Percentiles rank a stretch among this genome's conserved stretches.
These are phyloP conservation scores for Holacanthella duospinosa DNA, from an alignment of 2,888 invertebrate species.

Conservation along the genomic window DNA sequence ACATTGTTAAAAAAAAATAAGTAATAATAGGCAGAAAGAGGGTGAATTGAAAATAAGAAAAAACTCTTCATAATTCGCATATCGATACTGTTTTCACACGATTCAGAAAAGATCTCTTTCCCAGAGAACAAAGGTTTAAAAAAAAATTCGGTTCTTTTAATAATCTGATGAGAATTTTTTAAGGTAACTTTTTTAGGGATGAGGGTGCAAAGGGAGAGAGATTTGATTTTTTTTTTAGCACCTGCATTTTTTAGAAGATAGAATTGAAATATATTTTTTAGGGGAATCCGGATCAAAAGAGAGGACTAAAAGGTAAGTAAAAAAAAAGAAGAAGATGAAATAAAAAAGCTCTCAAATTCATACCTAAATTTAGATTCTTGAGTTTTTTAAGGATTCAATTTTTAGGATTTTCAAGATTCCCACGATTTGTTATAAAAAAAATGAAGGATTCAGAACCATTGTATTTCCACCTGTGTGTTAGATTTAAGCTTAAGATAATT, in stretches of 20 bases:
- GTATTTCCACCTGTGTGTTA: no score
- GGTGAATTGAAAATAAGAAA: neutral
- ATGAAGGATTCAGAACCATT: no score
- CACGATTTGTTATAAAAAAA: no score
- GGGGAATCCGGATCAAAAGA: neutral
- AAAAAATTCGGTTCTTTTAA: neutral
- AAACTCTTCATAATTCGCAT: neutral
- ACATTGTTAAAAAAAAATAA: neutral
- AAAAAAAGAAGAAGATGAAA: neutral
- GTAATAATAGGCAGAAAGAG: neutral
- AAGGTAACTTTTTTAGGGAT: neutral
- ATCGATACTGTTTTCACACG: conserved; percentile 4
- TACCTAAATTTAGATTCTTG: neutral
- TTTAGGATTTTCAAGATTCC: no score
- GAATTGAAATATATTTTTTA: neutral
- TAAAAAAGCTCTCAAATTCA: neutral
- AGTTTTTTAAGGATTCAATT: neutral
- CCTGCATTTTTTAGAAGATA: neutral
- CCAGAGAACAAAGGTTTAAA: neutral
- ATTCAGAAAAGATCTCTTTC: neutral
- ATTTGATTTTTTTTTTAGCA: neutral
- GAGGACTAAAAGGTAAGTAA: neutral
- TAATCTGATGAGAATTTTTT: neutral
- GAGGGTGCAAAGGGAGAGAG: neutral
- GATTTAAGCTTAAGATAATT: no score